A percentile compares a stretch with the other conserved stretches of the same genome.
phyloP scores from a whole-genome alignment of 2,888 invertebrate genomes.

The Pyrocoelia pectoralis region DNA sequence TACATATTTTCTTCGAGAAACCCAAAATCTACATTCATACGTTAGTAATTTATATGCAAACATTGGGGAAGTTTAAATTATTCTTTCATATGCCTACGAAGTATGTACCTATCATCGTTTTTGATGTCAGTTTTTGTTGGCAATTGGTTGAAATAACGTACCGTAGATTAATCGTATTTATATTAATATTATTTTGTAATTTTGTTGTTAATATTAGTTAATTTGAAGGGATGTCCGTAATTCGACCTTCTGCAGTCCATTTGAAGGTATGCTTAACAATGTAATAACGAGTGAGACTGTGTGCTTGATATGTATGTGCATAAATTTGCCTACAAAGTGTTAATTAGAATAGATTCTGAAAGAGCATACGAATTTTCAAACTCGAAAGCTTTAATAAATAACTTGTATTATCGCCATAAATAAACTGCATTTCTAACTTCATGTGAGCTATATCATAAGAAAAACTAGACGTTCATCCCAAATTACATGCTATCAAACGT shows the following conservation, averaged over 20 bases:
- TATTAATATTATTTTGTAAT: neutral
- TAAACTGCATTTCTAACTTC: conserved; percentile 20
- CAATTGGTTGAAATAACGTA: too few relatives aligned
- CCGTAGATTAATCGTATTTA: too few relatives aligned
- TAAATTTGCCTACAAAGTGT: conserved; percentile 12
- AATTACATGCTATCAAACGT: conserved; percentile 31
- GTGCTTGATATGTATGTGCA: neutral
- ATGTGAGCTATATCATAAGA: conserved; percentile 19
- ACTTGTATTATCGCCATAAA: conserved; percentile 21
- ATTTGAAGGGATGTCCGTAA: neutral
- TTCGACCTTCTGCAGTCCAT: neutral
- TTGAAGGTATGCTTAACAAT: conserved; percentile 8
- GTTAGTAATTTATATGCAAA: neutral
- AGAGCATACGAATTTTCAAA: neutral
- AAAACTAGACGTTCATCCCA: conserved; percentile 26
- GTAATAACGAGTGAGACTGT: neutral
- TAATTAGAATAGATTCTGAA: conserved; percentile 5
- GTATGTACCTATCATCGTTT: too few relatives aligned
- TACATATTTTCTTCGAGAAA: neutral
- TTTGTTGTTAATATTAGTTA: neutral
- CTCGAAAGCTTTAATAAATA: conserved; percentile 3
- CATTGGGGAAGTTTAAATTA: neutral
- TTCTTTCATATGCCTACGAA: neutral
- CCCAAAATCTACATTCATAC: neutral
- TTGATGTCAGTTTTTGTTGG: too few relatives aligned